Evolutionary conservation across 2,113 vertebrate genomes (phyloP).

Genomic region (Antechinus stuartii): DNA sequence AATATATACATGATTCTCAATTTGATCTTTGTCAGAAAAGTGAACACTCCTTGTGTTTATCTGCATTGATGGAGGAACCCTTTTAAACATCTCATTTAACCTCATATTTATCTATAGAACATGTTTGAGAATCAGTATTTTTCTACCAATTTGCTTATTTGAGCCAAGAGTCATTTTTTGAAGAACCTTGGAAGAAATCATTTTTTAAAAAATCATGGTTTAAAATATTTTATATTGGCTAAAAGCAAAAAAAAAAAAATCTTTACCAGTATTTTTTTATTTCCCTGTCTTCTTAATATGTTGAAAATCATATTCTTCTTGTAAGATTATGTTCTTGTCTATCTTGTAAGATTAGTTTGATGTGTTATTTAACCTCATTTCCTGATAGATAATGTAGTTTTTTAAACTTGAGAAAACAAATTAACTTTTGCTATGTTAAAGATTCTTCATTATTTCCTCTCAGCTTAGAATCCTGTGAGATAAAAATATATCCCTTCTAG

Average conservation of each 20-base stretch:
- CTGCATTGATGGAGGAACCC: background rate
- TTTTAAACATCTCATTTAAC: background rate
- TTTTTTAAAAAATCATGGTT: background rate
- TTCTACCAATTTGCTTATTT: background rate
- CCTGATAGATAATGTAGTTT: background rate
- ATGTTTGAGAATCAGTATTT: background rate
- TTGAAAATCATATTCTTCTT: conserved; percentile 6
- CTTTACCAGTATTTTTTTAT: background rate
- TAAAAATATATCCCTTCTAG: background rate
- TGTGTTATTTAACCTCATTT: conserved; percentile 9
- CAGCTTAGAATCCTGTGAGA: background rate
- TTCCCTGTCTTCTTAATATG: background rate
- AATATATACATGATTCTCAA: background rate
- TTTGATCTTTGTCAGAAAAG: background rate
- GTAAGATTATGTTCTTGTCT: background rate
- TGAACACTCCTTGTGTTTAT: background rate
- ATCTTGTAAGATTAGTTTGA: background rate
- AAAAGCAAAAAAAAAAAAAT: background rate
- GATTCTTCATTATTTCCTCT: conserved; percentile 9
- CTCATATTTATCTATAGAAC: background rate
- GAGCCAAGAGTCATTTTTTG: background rate
- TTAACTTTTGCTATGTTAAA: conserved; percentile 38
- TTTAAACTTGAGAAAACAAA: conserved; percentile 31
- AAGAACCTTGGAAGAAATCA: background rate
- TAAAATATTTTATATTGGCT: background rate